phyloP scores from a whole-genome alignment of 1,140 invertebrate genomes.

The Papilio helenus region DNA sequence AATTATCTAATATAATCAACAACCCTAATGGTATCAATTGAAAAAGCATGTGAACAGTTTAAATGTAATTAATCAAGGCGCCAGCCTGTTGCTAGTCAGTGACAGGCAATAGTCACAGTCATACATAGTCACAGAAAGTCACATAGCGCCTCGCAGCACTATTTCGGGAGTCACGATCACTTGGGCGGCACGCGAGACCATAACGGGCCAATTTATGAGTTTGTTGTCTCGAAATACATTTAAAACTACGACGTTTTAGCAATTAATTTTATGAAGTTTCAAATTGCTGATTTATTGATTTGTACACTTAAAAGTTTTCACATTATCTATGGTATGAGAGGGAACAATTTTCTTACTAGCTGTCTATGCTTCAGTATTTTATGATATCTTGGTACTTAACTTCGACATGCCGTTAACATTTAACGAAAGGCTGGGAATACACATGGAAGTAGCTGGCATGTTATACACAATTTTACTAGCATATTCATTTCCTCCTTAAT shows the following conservation, averaged over 20 bases:
- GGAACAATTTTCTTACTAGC: too few relatives aligned
- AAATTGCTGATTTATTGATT: conserved; percentile 29
- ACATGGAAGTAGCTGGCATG: too few relatives aligned
- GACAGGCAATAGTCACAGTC: background rate
- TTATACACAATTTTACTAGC: too few relatives aligned
- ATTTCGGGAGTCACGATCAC: conserved; percentile 45
- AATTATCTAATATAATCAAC: background rate
- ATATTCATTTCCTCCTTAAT: too few relatives aligned
- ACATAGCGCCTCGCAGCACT: conserved; percentile 40
- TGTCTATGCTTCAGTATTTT: too few relatives aligned
- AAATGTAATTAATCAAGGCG: conserved; percentile 63
- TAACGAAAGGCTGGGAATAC: too few relatives aligned
- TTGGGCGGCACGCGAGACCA: conserved; percentile 10
- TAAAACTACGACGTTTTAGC: conserved; percentile 13
- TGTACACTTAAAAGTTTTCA: conserved; percentile 29
- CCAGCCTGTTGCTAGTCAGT: conserved; percentile 45
- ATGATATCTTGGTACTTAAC: too few relatives aligned
- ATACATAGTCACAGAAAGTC: conserved; percentile 39
- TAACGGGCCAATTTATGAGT: conserved; percentile 35
- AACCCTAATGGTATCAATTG: conserved; percentile 54
- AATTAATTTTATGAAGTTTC: conserved; percentile 38
- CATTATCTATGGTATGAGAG: background rate
- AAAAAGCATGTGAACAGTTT: conserved; percentile 52
- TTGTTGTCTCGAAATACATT: conserved; percentile 26
- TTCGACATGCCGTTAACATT: too few relatives aligned